These are phyloP conservation scores for Xestia xanthographa DNA, from an alignment of 2,888 invertebrate genomes.

Conservation along the genomic window DNA sequence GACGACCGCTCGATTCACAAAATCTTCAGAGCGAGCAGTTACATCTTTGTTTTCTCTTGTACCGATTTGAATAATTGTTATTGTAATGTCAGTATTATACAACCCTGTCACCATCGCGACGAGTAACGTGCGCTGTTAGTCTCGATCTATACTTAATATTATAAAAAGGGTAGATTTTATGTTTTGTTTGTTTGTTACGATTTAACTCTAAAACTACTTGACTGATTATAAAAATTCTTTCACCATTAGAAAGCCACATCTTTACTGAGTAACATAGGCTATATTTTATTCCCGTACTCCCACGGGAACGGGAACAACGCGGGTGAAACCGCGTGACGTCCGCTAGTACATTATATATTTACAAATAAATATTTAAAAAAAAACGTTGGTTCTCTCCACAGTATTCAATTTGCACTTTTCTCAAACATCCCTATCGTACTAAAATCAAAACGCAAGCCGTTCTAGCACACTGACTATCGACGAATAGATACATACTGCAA, in stretches of 20 bases:
- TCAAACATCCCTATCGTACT: neutral
- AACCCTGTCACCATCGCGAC: neutral
- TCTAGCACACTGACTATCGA: constrained; percentile 17
- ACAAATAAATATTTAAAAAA: neutral
- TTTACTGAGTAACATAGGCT: too few species aligned
- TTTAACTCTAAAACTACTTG: too few species aligned
- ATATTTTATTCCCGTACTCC: too few species aligned
- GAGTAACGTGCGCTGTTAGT: neutral
- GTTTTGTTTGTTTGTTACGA: too few species aligned
- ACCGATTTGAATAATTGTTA: neutral
- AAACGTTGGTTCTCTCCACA: neutral
- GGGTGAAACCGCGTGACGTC: too few species aligned
- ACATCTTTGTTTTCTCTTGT: neutral
- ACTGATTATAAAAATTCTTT: too few species aligned
- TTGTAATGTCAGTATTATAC: neutral
- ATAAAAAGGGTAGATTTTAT: too few species aligned
- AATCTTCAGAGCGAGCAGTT: neutral
- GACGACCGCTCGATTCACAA: neutral
- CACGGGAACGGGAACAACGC: too few species aligned
- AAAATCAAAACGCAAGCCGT: constrained; percentile 21
- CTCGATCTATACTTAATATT: too few species aligned
- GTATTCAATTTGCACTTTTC: neutral
- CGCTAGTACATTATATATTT: neutral
- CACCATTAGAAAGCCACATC: too few species aligned
- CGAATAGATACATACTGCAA: constrained; percentile 12